These are phyloP conservation scores for Ganaspis brasiliensis DNA, from an alignment of 2,888 invertebrate genomes.

Conservation along the genomic window DNA sequence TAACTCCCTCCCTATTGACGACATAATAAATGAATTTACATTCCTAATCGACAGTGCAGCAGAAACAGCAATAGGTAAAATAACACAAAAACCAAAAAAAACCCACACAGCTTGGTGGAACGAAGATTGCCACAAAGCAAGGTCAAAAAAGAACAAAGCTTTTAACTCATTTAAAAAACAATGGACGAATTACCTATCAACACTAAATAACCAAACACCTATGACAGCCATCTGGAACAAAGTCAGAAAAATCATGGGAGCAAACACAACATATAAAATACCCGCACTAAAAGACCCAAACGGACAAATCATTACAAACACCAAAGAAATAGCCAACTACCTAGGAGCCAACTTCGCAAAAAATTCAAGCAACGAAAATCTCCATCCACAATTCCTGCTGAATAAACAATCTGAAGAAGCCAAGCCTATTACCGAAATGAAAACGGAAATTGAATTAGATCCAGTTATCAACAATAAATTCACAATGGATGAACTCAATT, in stretches of 20 bases:
- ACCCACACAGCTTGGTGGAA: constrained; percentile 59
- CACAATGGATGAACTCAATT: too few species aligned
- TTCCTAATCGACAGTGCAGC: neutral
- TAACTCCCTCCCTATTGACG: neutral
- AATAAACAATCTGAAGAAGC: too few species aligned
- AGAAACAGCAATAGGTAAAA: neutral
- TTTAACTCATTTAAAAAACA: constrained; percentile 55
- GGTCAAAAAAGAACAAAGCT: constrained; percentile 50
- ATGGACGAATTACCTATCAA: neutral
- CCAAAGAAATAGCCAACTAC: constrained; percentile 6
- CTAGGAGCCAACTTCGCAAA: too few species aligned
- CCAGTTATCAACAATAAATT: too few species aligned
- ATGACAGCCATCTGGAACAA: constrained; percentile 11
- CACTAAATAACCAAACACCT: neutral
- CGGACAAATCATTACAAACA: neutral
- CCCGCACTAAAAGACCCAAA: neutral
- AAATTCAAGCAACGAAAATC: too few species aligned
- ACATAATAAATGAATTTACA: too few species aligned
- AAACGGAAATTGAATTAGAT: too few species aligned
- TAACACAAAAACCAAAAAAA: neutral
- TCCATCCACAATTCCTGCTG: too few species aligned
- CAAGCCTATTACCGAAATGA: too few species aligned
- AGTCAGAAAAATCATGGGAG: constrained; percentile 28
- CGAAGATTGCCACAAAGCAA: constrained; percentile 48
- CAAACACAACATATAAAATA: neutral